Base-by-base conservation (phyloP, 92 coral and sea anemone species). In the Pocillopora grandis region DNA sequence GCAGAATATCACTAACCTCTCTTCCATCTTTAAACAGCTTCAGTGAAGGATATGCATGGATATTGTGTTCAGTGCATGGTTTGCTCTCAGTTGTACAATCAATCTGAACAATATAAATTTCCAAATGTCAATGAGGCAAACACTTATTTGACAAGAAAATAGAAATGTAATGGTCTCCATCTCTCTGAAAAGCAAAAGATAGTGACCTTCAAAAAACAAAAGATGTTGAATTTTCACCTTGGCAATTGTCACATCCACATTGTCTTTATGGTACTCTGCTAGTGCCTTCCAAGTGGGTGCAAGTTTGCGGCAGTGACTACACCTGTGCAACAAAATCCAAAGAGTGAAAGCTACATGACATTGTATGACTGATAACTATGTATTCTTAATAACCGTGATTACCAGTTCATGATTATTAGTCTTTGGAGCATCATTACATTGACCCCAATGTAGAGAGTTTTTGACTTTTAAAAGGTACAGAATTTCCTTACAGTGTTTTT, bases 231-330 rank as follows among this genome's bases (percentile, higher is more conserved):
- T 3, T 36, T 60, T 62, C 85, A 96, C 98, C 92, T 95, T 94
- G 9, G 96, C 89, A 80, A 96, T 89, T n/a, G 98, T 92, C 58
- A 96, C 88, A 18, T 94, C 98, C 62, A 85, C 66, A 42, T 84
- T 90, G 66, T 89, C 93, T 77, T 92, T 89, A 72, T 88, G 91
- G 63, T 90, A 83, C 62, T 91, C 90, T 27, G 98, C 98, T 10
- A 96, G 77, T 23, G 81, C 88, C 70, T 95, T 90, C 98, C 98
- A 96, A 21, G 92, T 88, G 56, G 98, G 98, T 42, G 95, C 98
- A 61, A 96, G 95, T 64, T 86, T 92, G 80, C 93, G 89, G 59
- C 98, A 96, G 76, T 96, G 98, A 59, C 92, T 93, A 81, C 98
- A 96, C 98, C 98, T 96, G 77, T 21, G 20, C 18, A 55, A 55